These are phyloP conservation scores for Ascidia mentula DNA, from an alignment of 23 tunicate genomes.

Conservation along the genomic window DNA sequence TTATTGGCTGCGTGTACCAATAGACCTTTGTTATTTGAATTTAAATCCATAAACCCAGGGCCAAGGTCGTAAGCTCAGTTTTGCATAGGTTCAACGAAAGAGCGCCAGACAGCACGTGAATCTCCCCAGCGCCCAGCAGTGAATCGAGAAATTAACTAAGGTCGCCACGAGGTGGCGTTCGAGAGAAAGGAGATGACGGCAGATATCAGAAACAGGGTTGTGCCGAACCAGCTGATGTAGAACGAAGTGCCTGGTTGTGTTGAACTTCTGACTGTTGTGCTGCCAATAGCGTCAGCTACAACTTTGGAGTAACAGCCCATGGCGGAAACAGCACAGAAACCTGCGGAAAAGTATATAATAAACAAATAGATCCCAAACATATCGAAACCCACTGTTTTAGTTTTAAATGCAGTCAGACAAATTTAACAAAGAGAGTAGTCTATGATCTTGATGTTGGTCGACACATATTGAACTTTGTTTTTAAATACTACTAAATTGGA, in stretches of 20 bases:
- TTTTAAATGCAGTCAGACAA: no score
- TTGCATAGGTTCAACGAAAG: neutral
- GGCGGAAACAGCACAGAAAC: slow-evolving; percentile 38
- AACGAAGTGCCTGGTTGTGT: slow-evolving; percentile 28
- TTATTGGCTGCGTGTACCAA: no score
- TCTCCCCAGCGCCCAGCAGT: neutral
- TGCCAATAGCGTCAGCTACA: neutral
- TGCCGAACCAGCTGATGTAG: slow-evolving; percentile 51
- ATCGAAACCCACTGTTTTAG: no score
- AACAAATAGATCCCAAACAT: no score
- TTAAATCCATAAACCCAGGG: no score
- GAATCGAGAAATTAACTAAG: neutral
- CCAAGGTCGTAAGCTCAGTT: neutral
- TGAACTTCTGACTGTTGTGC: neutral
- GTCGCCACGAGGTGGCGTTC: neutral
- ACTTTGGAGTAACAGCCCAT: slow-evolving; percentile 44
- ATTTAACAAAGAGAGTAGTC: no score
- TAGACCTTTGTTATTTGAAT: no score
- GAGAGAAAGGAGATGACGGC: slow-evolving; percentile 20
- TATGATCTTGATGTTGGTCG: no score
- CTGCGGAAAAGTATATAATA: neutral
- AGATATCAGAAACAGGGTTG: slow-evolving; percentile 21
- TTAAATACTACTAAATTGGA: no score
- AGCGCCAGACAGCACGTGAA: neutral
- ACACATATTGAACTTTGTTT: no score